Percentiles rank a stretch among this genome's conserved stretches.
These are phyloP conservation scores for Subanguina moxae DNA, from an alignment of 1,140 invertebrate species.

Conservation along the genomic window DNA sequence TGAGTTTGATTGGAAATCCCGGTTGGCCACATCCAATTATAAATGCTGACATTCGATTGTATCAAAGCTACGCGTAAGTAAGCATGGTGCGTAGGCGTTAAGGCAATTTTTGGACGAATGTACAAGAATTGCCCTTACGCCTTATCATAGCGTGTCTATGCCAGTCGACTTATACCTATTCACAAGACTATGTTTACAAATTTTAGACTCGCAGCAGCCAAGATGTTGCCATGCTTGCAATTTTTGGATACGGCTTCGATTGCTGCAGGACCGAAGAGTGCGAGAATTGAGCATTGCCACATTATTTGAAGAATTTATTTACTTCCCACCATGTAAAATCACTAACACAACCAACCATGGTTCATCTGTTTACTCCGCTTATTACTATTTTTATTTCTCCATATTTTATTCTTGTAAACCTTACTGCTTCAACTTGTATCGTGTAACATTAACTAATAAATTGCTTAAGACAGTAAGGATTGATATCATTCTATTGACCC, in stretches of 20 bases:
- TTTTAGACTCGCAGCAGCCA: conserved; percentile 1
- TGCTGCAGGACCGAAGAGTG: neutral
- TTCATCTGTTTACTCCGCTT: neutral
- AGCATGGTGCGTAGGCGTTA: too few relatives aligned
- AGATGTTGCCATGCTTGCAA: neutral
- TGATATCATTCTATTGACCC: too few relatives aligned
- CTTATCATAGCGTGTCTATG: too few relatives aligned
- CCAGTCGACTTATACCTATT: too few relatives aligned
- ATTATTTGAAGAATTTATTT: neutral
- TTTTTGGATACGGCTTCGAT: conserved; percentile 3
- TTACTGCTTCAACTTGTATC: neutral
- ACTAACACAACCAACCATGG: neutral
- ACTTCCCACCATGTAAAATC: neutral
- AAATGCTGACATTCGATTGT: conserved; percentile 15
- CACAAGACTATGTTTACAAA: too few relatives aligned
- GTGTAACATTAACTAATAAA: too few relatives aligned
- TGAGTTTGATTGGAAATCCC: conserved; percentile 45
- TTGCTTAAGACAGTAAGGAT: too few relatives aligned
- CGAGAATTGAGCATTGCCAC: neutral
- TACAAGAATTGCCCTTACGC: too few relatives aligned
- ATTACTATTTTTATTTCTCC: neutral
- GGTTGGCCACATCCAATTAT: conserved; percentile 44
- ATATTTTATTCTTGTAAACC: conserved; percentile 1
- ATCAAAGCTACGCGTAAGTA: conserved; percentile 25
- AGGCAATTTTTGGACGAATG: too few relatives aligned